Base-by-base conservation (phyloP, 2,888 invertebrate genomes). In the Anagyrus pseudococci region DNA sequence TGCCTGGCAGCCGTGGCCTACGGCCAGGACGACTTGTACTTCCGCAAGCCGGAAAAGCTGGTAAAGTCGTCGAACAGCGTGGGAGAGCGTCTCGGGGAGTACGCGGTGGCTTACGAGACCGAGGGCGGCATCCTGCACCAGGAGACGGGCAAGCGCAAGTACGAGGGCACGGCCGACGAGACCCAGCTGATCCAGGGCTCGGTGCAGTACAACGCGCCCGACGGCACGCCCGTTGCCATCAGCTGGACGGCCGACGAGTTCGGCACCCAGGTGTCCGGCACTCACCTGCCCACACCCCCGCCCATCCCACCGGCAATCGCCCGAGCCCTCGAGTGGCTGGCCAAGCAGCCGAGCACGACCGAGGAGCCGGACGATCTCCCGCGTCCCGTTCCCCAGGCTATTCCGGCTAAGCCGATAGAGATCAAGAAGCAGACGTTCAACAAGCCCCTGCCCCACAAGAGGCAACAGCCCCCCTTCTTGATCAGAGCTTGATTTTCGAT, bases 201-300 rank as follows among this genome's bases (percentile, higher is more conserved):
- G 0, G 80, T 80, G 0, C 80, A 80, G 58, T 80, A 80, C 68
- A 80, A 79, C 56, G 80, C 80, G 0, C 80, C 80, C 0, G 80
- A 80, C 56, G 80, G 80, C 10, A 80, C 80, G 0, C 80, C 80
- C 2, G 74, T 80, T 25, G 77, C 80, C 10, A 65, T 79, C 29
- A 80, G 80, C 62, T 80, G 80, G 80, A 80, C 80, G 0, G 80
- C 80, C 29, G 80, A 80, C 46, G 80, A 80, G 53, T 80, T 75
- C 40, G 80, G 80, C 0, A 70, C 78, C 10, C 80, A 78, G 67
- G 79, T 80, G 7, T 71, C 73, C 1, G 79, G 79, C 4, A 72
- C 72, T 33, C 79, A 80, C 54, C 52, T 80, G 4, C 80, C 80
- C 2, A 79, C 79, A 1, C 78, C 80, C 1, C 80, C 80, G 1